Percentiles rank a stretch among this genome's conserved stretches.
Conservation (phyloP, 2,113 vertebrate species). For the Phycodurus eques region DNA sequence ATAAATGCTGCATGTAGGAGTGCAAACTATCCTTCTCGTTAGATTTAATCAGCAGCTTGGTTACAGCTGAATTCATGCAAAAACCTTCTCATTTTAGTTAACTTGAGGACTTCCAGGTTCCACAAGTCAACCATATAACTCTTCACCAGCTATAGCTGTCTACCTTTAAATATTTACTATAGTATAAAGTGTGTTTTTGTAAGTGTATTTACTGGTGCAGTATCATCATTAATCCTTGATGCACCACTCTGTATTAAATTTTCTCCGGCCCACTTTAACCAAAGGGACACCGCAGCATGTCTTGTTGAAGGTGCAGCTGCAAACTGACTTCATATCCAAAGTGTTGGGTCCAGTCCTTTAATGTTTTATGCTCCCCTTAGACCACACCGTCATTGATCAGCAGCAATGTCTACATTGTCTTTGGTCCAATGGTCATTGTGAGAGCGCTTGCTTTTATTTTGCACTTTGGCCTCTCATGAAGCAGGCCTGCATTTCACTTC, state of each 20-base stretch:
- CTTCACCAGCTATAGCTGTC: slow-evolving; percentile 34
- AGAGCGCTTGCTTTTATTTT: slow-evolving; percentile 25
- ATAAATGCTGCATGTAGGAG: not conserved
- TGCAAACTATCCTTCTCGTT: not conserved
- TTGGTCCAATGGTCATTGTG: slow-evolving; percentile 19
- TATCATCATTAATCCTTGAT: slow-evolving; percentile 67
- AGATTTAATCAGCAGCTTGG: slow-evolving; percentile 3
- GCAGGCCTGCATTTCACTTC: slow-evolving; percentile 37
- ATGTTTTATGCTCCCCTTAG: slow-evolving; percentile 22
- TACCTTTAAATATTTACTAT: slow-evolving; percentile 63
- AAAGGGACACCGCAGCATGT: slow-evolving; percentile 24
- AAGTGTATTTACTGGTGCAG: slow-evolving; percentile 47
- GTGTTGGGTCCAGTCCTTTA: slow-evolving; percentile 10
- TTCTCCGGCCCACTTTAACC: slow-evolving; percentile 48
- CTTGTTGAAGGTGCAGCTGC: slow-evolving; percentile 27
- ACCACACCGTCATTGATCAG: slow-evolving; percentile 22
- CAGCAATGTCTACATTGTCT: slow-evolving; percentile 13
- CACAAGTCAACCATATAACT: slow-evolving; percentile 36
- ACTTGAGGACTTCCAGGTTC: slow-evolving; percentile 23
- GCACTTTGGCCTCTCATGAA: slow-evolving; percentile 6
- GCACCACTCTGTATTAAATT: slow-evolving; percentile 19
- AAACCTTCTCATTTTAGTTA: not conserved
- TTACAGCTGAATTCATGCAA: not conserved
- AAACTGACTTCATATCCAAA: slow-evolving; percentile 18
- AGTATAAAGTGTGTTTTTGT: slow-evolving; percentile 53